Conservation (phyloP, 1,140 invertebrate species). For the Cotesia chilonis region DNA sequence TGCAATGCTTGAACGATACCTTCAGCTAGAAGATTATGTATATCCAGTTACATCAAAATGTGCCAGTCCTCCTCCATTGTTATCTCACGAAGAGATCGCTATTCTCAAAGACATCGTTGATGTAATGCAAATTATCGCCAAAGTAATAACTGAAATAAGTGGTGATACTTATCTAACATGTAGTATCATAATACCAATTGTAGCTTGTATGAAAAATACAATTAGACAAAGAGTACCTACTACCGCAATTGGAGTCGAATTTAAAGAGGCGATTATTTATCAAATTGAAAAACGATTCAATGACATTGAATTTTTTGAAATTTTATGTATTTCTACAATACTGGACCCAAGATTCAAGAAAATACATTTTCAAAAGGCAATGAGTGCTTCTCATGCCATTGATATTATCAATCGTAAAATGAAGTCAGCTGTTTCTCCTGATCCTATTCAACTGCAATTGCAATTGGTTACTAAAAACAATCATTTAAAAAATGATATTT, state of each 20-base stretch:
- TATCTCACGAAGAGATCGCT: conserved; percentile 48
- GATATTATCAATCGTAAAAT: not conserved
- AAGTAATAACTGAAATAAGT: conserved; percentile 58
- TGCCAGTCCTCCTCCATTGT: conserved; percentile 50
- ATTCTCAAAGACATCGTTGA: conserved; percentile 48
- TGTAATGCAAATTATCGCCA: conserved; percentile 53
- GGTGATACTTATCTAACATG: conserved; percentile 59
- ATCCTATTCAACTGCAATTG: not conserved
- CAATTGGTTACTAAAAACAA: not conserved
- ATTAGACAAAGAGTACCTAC: conserved; percentile 42
- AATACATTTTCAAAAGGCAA: conserved; percentile 44
- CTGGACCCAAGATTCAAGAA: conserved; percentile 57
- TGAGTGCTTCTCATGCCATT: not conserved
- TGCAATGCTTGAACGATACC: conserved; percentile 51
- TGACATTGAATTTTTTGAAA: conserved; percentile 42
- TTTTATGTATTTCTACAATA: conserved; percentile 49
- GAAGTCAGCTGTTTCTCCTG: not conserved
- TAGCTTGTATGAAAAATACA: conserved; percentile 53
- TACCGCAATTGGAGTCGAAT: conserved; percentile 39
- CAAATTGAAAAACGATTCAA: conserved; percentile 50
- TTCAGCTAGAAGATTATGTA: conserved; percentile 44
- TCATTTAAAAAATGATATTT: not conserved
- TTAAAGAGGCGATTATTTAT: conserved; percentile 33
- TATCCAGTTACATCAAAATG: conserved; percentile 51
- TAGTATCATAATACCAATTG: conserved; percentile 58